Conservation (phyloP, 2,888 invertebrate genomes). For the Eretmocerus hayati region DNA sequence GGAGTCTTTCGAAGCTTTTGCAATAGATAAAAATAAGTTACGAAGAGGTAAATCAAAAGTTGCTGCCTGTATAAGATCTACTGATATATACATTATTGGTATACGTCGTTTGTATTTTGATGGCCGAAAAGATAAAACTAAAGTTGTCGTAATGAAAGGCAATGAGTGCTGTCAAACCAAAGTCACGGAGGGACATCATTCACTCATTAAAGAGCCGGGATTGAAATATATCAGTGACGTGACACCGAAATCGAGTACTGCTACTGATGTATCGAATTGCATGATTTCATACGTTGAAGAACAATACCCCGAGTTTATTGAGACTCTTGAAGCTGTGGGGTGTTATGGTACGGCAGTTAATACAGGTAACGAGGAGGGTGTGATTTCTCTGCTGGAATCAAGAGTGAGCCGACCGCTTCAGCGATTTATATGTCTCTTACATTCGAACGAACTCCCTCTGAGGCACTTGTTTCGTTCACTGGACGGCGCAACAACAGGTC, state of each 20-base stretch:
- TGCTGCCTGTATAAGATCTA: not conserved
- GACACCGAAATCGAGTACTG: not conserved
- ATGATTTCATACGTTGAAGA: no score
- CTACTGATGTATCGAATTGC: no score
- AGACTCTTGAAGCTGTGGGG: no score
- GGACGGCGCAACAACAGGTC: conserved; percentile 6
- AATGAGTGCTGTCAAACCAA: not conserved
- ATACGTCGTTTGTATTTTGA: conserved; percentile 10
- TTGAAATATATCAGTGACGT: conserved; percentile 2
- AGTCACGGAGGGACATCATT: not conserved
- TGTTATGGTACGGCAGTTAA: conserved; percentile 13
- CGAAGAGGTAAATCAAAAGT: not conserved
- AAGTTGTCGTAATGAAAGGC: not conserved
- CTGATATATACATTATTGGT: not conserved
- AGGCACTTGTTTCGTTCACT: no score
- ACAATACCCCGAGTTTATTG: not conserved
- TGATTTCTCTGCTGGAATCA: conserved; percentile 9
- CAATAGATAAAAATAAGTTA: not conserved
- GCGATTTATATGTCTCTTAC: conserved; percentile 13
- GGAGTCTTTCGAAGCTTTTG: not conserved
- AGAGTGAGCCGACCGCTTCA: conserved; percentile 7
- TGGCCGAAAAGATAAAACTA: conserved; percentile 8
- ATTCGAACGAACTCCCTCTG: conserved; percentile 11
- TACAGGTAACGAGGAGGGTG: conserved; percentile 9
- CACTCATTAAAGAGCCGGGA: conserved; percentile 1